phyloP scores from a whole-genome alignment of 2,888 invertebrate species.

The Heliconius ismenius region DNA sequence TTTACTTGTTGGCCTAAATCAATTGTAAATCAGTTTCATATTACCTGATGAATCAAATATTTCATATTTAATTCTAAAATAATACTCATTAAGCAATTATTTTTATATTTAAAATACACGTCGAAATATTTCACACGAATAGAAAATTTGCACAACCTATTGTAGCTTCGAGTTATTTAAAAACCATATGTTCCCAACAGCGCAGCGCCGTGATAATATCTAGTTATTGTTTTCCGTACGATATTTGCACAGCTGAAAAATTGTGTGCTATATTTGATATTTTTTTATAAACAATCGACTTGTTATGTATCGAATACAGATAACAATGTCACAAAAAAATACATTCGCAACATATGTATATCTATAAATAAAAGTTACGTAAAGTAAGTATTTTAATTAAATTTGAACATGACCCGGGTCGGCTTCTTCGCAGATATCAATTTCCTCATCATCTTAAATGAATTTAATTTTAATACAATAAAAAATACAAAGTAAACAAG shows the following conservation, averaged over 20 bases:
- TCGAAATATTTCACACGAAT: constrained; percentile 29
- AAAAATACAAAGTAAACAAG: constrained; percentile 55
- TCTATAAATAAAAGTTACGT: constrained; percentile 14
- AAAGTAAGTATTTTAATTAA: constrained; percentile 8
- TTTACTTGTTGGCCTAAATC: background rate
- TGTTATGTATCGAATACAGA: constrained; percentile 22
- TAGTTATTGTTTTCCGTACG: constrained; percentile 45
- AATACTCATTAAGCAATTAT: background rate
- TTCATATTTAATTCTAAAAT: background rate
- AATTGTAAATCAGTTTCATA: background rate
- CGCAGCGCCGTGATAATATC: constrained; percentile 46
- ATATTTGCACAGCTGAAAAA: constrained; percentile 59
- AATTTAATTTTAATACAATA: constrained; percentile 42
- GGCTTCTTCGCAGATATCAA: constrained; percentile 50
- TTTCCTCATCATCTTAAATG: constrained; percentile 49
- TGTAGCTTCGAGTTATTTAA: constrained; percentile 49
- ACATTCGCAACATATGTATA: background rate
- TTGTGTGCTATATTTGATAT: constrained; percentile 58
- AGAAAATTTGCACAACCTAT: constrained; percentile 49
- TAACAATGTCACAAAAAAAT: background rate
- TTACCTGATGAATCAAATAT: background rate
- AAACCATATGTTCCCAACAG: constrained; percentile 57
- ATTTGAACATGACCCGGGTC: constrained; percentile 28
- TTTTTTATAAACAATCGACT: constrained; percentile 53
- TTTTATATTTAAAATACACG: constrained; percentile 1